These are phyloP conservation scores for Anolis apletophallus DNA, from an alignment of 2,797 vertebrate species.

Conservation along the genomic window DNA sequence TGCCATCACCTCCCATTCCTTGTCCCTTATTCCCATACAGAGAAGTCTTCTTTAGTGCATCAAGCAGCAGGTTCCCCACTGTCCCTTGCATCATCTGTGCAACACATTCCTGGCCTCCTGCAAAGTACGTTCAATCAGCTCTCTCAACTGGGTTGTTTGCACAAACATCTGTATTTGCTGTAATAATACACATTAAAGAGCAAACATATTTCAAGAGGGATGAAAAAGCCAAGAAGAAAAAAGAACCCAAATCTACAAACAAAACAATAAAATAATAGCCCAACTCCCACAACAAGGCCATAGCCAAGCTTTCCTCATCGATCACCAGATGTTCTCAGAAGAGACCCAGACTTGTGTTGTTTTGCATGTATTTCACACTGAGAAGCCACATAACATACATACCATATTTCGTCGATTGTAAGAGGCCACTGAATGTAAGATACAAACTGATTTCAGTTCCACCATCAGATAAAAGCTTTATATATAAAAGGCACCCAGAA, in stretches of 20 bases:
- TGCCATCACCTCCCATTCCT: not conserved
- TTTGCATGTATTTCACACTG: not conserved
- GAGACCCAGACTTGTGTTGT: not conserved
- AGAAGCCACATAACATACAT: too few relatives aligned
- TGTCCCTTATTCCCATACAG: not conserved
- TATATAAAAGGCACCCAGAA: too few relatives aligned
- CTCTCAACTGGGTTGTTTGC: constrained; percentile 55
- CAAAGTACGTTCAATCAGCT: constrained; percentile 48
- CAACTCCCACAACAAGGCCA: not conserved
- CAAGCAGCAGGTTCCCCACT: constrained; percentile 1
- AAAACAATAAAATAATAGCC: not conserved
- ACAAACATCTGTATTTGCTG: constrained; percentile 60
- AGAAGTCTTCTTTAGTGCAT: rapidly evolving
- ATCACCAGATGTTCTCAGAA: not conserved
- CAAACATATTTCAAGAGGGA: constrained; percentile 65
- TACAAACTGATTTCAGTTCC: too few relatives aligned
- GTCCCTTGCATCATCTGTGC: constrained; percentile 62
- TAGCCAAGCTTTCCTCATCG: not conserved
- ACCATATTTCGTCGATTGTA: too few relatives aligned
- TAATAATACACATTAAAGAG: constrained; percentile 59
- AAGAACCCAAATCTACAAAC: constrained; percentile 29
- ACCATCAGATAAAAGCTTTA: too few relatives aligned
- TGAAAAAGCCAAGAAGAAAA: constrained; percentile 44
- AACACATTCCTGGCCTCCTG: constrained; percentile 49
- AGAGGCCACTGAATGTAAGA: too few relatives aligned